Conservation (phyloP, 2,797 vertebrate genomes). For the Numenius phaeopus region DNA sequence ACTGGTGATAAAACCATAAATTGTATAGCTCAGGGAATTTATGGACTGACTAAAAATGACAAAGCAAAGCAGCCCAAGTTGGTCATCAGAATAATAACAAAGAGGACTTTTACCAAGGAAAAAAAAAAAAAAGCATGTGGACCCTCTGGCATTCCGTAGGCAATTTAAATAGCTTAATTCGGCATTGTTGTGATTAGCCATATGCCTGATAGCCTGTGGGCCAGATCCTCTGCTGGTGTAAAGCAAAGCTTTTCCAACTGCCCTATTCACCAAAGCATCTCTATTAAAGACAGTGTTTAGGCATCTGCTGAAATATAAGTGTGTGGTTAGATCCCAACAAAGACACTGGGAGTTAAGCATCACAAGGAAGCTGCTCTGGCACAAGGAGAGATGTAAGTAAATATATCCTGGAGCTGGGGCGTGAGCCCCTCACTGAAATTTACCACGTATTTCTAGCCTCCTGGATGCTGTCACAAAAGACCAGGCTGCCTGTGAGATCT, state of each 20-base stretch:
- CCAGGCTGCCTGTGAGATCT: not conserved
- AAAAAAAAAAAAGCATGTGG: not conserved
- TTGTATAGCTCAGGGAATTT: conserved; percentile 76
- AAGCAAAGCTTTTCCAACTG: not conserved
- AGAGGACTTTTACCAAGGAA: conserved; percentile 46
- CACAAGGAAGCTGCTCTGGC: not conserved
- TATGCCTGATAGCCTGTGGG: conserved; percentile 41
- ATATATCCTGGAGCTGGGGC: not conserved
- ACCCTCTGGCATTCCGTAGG: conserved; percentile 28
- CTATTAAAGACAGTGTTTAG: not conserved
- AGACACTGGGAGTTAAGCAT: not conserved
- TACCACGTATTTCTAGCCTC: rapidly evolving
- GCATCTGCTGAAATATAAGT: not conserved
- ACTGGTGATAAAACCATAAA: conserved; percentile 74
- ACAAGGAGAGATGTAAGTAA: not conserved
- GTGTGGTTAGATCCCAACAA: not conserved
- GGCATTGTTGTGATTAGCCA: conserved; percentile 50
- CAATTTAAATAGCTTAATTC: conserved; percentile 73
- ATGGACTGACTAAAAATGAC: conserved; percentile 72
- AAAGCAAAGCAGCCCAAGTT: conserved; percentile 72
- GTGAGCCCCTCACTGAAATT: not conserved
- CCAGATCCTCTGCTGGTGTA: conserved; percentile 42
- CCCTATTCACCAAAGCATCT: conserved; percentile 16
- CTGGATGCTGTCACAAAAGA: not conserved
- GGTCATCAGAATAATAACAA: conserved; percentile 63